Conservation (phyloP, 1,140 invertebrate species). For the Leptestheria dahalacensis region DNA sequence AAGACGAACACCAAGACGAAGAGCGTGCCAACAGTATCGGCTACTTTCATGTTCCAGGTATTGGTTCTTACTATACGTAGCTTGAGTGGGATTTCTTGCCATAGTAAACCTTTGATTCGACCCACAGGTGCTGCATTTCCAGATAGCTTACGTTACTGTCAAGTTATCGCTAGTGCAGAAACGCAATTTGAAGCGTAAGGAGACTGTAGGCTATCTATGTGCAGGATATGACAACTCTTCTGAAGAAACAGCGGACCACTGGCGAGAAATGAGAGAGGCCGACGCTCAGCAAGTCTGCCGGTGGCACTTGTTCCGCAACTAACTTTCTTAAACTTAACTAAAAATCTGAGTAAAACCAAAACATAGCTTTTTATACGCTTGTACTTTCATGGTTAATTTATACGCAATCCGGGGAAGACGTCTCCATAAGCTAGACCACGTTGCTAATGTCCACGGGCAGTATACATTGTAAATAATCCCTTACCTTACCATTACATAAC, state of each 20-base stretch:
- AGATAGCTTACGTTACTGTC: slow-evolving; percentile 85
- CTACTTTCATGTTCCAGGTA: slow-evolving; percentile 81
- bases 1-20: slow-evolving; percentile 74
- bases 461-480: too few relatives aligned
- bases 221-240: slow-evolving; percentile 79
- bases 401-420: too few relatives aligned
- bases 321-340: too few relatives aligned
- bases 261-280: slow-evolving; percentile 72
- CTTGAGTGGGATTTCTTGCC: slow-evolving; percentile 9
- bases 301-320: slow-evolving; percentile 47
- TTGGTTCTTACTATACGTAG: slow-evolving; percentile 33
- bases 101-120: slow-evolving; percentile 30
- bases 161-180: slow-evolving; percentile 86
- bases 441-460: too few relatives aligned
- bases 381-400: too few relatives aligned
- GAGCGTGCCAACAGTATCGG: slow-evolving; percentile 89
- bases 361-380: too few relatives aligned
- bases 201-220: slow-evolving; percentile 93
- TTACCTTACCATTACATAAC: not conserved
- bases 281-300: slow-evolving; percentile 52
- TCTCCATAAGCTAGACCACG: too few relatives aligned
- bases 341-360: too few relatives aligned
- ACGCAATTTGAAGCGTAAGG: slow-evolving; percentile 81
- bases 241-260: slow-evolving; percentile 80
- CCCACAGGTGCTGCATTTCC: slow-evolving; percentile 67